A percentile compares a stretch with the other conserved stretches of the same genome.
Evolutionary conservation across 2,888 invertebrate species (phyloP).

Genomic region (Eudasyphora cyanicolor): DNA sequence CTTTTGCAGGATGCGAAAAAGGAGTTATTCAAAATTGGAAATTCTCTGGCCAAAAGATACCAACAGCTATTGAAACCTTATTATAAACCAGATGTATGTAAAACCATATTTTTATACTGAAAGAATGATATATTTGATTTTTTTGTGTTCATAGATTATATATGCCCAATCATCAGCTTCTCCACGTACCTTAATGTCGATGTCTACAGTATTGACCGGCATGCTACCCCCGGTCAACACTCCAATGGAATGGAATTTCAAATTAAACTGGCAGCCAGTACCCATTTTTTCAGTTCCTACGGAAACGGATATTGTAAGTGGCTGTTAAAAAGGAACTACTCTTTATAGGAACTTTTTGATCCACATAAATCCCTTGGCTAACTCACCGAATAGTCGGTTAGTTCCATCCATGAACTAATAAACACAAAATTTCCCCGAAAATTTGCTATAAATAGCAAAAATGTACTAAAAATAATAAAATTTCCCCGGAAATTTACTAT

Average conservation of each 20-base stretch:
- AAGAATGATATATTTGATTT: neutral
- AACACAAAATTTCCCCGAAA: no score
- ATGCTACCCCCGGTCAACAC: constrained; percentile 84
- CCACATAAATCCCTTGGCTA: no score
- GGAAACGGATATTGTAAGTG: constrained; percentile 81
- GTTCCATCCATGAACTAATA: no score
- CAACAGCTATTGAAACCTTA: constrained; percentile 81
- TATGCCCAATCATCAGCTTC: constrained; percentile 86
- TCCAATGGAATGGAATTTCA: constrained; percentile 82
- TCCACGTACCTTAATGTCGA: constrained; percentile 87
- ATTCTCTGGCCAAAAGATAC: constrained; percentile 84
- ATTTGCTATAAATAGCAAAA: no score
- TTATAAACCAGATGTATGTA: constrained; percentile 81
- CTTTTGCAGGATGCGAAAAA: constrained; percentile 84
- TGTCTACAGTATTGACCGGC: constrained; percentile 85
- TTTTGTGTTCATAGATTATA: constrained; percentile 77
- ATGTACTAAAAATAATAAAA: no score
- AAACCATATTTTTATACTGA: neutral
- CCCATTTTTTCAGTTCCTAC: constrained; percentile 85
- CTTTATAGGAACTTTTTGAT: neutral
- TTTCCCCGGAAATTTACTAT: no score
- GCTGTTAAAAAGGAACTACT: neutral
- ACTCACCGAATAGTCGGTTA: no score
- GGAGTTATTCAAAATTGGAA: constrained; percentile 84
- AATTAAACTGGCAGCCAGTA: constrained; percentile 89